Evolutionary conservation across 2,888 invertebrate species (phyloP).

Genomic region (Sinotaia quadrata): DNA sequence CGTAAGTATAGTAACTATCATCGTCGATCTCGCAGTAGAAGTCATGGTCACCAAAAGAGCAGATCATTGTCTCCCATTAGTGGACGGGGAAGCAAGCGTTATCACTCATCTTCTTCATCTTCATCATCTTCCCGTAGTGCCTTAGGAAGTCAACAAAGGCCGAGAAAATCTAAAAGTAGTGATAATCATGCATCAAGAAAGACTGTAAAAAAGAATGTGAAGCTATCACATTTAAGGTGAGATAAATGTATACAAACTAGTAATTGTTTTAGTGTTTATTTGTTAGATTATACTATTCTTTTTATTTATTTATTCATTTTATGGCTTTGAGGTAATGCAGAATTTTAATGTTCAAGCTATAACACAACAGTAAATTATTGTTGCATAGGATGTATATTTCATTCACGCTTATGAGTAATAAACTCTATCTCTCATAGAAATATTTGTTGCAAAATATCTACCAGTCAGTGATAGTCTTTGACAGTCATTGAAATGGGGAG

Average conservation of each 20-base stretch:
- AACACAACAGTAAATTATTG: too few relatives aligned
- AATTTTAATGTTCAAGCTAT: too few relatives aligned
- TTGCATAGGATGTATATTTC: too few relatives aligned
- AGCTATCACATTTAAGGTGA: conserved; percentile 1
- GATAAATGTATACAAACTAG: not conserved
- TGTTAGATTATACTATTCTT: too few relatives aligned
- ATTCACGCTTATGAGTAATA: too few relatives aligned
- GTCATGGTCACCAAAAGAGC: not conserved
- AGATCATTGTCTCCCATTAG: not conserved
- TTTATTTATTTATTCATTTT: too few relatives aligned
- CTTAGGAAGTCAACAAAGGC: not conserved
- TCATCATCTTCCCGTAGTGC: not conserved
- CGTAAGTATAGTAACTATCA: not conserved
- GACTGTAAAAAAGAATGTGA: not conserved
- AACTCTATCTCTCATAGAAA: too few relatives aligned
- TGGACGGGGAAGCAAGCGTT: not conserved
- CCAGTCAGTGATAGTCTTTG: too few relatives aligned
- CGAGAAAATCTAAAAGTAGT: not conserved
- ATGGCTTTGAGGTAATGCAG: too few relatives aligned
- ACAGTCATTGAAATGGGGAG: too few relatives aligned
- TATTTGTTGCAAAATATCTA: too few relatives aligned
- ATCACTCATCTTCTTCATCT: not conserved
- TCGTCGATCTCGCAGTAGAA: conserved; percentile 14
- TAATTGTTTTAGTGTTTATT: too few relatives aligned
- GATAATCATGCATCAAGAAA: not conserved